Evolutionary conservation across 2,797 vertebrate species (phyloP).

Genomic region (Poeciliopsis presidionis): DNA sequence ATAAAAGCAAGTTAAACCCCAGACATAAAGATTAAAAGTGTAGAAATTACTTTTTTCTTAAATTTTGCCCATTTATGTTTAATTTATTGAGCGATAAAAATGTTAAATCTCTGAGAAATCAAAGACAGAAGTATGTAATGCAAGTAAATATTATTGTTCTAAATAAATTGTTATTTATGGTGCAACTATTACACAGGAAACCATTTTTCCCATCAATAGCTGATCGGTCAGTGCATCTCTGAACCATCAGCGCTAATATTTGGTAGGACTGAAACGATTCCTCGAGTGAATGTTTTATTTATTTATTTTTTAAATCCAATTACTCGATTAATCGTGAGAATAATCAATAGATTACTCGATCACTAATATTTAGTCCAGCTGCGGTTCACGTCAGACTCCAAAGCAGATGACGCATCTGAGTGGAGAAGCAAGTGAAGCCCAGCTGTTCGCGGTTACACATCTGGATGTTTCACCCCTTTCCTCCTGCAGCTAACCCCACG

Average conservation of each 20-base stretch:
- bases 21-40: neutral
- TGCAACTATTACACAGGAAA: neutral
- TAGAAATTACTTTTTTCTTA: neutral
- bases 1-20: neutral
- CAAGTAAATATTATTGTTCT: neutral
- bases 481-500: constrained; percentile 63
- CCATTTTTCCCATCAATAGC: neutral
- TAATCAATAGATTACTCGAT: no score
- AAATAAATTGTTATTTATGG: neutral
- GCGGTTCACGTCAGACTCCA: neutral
- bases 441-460: constrained; percentile 49
- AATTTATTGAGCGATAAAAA: neutral
- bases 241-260: neutral
- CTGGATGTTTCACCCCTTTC: constrained; percentile 44
- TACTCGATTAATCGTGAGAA: no score
- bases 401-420: neutral
- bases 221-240: neutral
- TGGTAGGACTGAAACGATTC: neutral
- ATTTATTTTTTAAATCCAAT: no score
- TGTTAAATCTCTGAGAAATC: neutral
- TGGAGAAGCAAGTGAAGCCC: neutral
- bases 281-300: no score
- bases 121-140: neutral
- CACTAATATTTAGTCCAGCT: neutral
- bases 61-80: neutral